A percentile compares a stretch with the other conserved stretches of the same genome.
Conservation (phyloP, 2,797 vertebrate species). For the Phalloptychus januarius region DNA sequence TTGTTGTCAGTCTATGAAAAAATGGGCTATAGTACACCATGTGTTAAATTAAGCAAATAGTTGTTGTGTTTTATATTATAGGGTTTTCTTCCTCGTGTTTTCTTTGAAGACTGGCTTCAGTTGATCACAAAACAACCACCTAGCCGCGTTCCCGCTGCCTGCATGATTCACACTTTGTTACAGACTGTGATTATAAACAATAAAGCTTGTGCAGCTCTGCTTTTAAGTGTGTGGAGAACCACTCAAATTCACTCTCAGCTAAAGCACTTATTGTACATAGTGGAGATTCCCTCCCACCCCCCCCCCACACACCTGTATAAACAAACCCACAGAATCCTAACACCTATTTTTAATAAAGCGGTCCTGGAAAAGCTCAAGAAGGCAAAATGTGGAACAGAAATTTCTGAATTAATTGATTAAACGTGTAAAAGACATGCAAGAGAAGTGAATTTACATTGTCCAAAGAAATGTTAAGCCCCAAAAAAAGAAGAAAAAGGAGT, state of each 20-base stretch:
- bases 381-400: not conserved
- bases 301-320: slow-evolving; percentile 58
- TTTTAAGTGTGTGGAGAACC: slow-evolving; percentile 40
- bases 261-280: slow-evolving; percentile 57
- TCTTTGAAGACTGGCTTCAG: not conserved
- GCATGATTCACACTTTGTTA: slow-evolving; percentile 30
- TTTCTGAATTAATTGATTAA: slow-evolving; percentile 9
- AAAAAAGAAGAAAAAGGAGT: not conserved
- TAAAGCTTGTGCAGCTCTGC: slow-evolving; percentile 33
- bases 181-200: slow-evolving; percentile 41
- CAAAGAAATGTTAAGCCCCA: slow-evolving; percentile 35
- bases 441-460: not conserved
- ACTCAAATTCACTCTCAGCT: slow-evolving; percentile 43
- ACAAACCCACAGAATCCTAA: slow-evolving; percentile 35
- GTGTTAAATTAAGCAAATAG: slow-evolving; percentile 33
- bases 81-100: slow-evolving; percentile 5
- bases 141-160: slow-evolving; percentile 13
- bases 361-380: slow-evolving; percentile 29
- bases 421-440: slow-evolving; percentile 6
- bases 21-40: not conserved
- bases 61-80: not conserved
- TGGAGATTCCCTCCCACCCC: slow-evolving; percentile 40
- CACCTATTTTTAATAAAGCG: slow-evolving; percentile 53
- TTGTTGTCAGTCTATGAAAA: slow-evolving; percentile 48
- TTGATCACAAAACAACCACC: slow-evolving; percentile 22